Conservation (phyloP, 2,113 vertebrate species). For the Thalassarche chlororhynchos region DNA sequence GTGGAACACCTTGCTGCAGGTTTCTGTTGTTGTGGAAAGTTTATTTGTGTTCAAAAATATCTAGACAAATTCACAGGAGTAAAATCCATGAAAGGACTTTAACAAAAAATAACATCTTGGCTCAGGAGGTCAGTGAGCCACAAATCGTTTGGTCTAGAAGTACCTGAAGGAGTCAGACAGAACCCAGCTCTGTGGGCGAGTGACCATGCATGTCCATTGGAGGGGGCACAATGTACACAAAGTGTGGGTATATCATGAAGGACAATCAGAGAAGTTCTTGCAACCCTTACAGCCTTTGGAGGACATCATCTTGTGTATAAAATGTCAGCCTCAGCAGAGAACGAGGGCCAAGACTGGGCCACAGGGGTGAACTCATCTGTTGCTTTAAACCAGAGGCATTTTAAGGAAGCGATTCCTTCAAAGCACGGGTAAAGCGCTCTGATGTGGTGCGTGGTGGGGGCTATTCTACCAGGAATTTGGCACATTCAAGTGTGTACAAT, state of each 20-base stretch:
- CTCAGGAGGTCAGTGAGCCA: background rate
- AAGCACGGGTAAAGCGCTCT: background rate
- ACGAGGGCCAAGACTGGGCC: background rate
- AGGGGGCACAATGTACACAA: background rate
- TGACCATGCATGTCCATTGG: accelerated
- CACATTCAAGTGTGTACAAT: background rate
- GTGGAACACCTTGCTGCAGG: background rate
- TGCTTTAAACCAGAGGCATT: constrained; percentile 32
- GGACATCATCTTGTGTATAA: background rate
- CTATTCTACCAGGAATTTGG: background rate
- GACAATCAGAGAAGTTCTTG: background rate
- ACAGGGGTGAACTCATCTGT: background rate
- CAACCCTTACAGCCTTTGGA: background rate
- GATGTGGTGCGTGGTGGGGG: background rate
- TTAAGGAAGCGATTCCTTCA: constrained; percentile 35
- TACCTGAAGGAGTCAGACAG: background rate
- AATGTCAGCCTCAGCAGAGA: background rate
- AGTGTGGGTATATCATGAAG: background rate
- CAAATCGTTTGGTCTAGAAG: background rate
- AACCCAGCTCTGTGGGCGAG: background rate
- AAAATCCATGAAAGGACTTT: background rate
- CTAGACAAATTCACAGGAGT: background rate
- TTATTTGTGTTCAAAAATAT: background rate
- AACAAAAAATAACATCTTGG: background rate
- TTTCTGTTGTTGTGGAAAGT: background rate